Evolutionary conservation across 2,797 vertebrate species (phyloP).

Genomic region (Pelodytes ibericus): DNA sequence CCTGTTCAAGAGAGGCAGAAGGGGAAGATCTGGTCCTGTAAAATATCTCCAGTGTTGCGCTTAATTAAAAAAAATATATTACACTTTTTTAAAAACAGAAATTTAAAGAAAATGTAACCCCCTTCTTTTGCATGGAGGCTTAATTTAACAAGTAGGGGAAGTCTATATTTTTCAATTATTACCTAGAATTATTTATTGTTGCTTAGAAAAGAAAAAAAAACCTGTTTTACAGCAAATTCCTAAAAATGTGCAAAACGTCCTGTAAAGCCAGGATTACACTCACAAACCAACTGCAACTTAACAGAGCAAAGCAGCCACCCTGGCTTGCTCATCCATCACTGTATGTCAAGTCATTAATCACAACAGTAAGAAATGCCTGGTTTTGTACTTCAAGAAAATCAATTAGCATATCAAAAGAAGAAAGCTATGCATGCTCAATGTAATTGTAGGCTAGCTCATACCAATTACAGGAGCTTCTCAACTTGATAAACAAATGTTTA

Average conservation of each 20-base stretch:
- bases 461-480: conserved; percentile 33
- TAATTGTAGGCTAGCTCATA: conserved; percentile 21
- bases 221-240: conserved; percentile 9
- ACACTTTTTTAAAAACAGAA: no score
- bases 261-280: conserved; percentile 8
- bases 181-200: no score
- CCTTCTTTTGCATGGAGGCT: no score
- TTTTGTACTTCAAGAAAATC: conserved; percentile 42
- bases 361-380: conserved; percentile 43
- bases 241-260: conserved; percentile 20
- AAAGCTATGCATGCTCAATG: conserved; percentile 52
- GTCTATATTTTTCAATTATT: no score
- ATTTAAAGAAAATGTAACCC: no score
- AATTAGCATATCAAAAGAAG: conserved; percentile 50
- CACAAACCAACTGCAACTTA: conserved; percentile 33
- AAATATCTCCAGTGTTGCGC: no score
- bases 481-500: conserved; percentile 44
- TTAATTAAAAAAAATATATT: no score
- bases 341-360: conserved; percentile 52
- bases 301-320: conserved; percentile 34
- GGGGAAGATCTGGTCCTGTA: no score
- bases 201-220: not conserved
- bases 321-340: conserved; percentile 47
- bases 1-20: no score
- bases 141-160: no score